These are phyloP conservation scores for Nasonia vitripennis DNA, from an alignment of 1,140 invertebrate species.

Conservation along the genomic window DNA sequence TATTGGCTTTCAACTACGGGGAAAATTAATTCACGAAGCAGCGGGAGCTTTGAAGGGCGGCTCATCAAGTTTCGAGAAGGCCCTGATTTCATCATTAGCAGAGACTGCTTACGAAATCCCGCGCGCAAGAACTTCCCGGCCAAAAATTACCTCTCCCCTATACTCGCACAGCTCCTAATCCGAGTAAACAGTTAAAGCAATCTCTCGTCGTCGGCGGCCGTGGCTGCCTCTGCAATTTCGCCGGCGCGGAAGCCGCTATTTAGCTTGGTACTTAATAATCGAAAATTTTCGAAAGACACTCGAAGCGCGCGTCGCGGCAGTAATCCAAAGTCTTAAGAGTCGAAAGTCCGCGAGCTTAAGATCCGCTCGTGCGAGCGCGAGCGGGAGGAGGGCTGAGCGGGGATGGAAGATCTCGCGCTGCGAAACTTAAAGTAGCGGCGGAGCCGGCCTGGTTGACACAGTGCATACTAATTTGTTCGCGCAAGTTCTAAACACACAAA, in stretches of 20 bases:
- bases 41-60: background rate
- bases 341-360: constrained; percentile 34
- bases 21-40: background rate
- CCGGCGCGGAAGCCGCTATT: background rate
- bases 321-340: constrained; percentile 46
- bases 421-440: constrained; percentile 28
- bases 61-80: background rate
- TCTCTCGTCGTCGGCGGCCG: background rate
- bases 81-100: background rate
- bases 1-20: background rate
- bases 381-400: no score
- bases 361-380: background rate
- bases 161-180: background rate
- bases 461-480: constrained; percentile 47
- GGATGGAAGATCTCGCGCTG: background rate
- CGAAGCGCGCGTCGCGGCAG: background rate
- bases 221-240: background rate
- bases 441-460: constrained; percentile 26
- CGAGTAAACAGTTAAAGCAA: background rate
- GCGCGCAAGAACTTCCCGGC: background rate
- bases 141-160: background rate
- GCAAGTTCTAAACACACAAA: constrained; percentile 37
- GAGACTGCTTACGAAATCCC: background rate
- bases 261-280: constrained; percentile 34
- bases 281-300: constrained; percentile 38